phyloP scores from a whole-genome alignment of 2,113 vertebrate genomes.

The Hemichromis elongatus region DNA sequence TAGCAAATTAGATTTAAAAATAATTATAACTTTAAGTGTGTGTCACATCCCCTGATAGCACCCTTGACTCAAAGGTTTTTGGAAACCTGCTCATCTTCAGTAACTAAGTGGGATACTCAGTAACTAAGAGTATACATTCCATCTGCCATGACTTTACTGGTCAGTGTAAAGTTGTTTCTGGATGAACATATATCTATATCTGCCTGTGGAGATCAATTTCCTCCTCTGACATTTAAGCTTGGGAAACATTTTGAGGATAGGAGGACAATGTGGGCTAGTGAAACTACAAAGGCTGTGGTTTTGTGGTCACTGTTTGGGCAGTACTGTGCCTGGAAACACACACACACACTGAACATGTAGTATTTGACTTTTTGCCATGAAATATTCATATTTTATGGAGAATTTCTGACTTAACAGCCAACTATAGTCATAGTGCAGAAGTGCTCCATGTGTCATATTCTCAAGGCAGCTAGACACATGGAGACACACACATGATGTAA shows the following conservation, averaged over 20 bases:
- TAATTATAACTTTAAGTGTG: neutral
- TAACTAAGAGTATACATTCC: neutral
- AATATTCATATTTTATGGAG: neutral
- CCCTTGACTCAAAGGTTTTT: neutral
- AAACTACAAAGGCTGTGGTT: neutral
- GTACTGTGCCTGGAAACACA: neutral
- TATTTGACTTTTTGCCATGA: neutral
- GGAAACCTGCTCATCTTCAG: neutral
- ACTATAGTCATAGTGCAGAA: too few relatives aligned
- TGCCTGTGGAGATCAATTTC: constrained; percentile 4
- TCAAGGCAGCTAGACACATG: neutral
- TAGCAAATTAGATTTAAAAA: neutral
- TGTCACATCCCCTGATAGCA: neutral
- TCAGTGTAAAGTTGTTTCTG: neutral
- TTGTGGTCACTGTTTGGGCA: constrained; percentile 1
- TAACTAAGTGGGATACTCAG: neutral
- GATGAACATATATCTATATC: neutral
- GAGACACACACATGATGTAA: constrained; percentile 10
- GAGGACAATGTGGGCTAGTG: neutral
- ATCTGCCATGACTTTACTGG: neutral
- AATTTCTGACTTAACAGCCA: neutral
- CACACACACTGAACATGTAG: neutral
- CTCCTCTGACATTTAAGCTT: constrained; percentile 24
- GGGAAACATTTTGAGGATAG: constrained; percentile 8
- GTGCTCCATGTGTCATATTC: neutral